Percentiles rank a stretch among this genome's conserved stretches.
Evolutionary conservation across 2,888 invertebrate genomes (phyloP).

Genomic region (Melanargia galathea): DNA sequence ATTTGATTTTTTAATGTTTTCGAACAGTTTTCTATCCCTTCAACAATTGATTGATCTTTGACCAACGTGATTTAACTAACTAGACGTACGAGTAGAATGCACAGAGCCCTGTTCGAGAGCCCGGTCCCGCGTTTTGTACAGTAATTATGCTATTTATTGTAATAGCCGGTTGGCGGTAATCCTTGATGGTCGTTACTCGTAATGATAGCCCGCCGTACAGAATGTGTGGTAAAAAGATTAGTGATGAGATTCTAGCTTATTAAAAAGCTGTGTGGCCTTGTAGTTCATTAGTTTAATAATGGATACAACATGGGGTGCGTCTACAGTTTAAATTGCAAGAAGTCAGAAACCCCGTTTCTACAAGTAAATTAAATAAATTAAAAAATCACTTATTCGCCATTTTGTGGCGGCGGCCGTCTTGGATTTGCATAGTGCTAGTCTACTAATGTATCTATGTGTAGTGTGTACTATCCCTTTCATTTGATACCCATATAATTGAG

Average conservation of each 20-base stretch:
- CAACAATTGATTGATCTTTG: constrained; percentile 43
- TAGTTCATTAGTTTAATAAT: constrained; percentile 7
- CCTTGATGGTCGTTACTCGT: constrained; percentile 53
- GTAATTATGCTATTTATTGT: constrained; percentile 70
- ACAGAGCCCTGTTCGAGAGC: constrained; percentile 56
- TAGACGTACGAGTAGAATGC: constrained; percentile 63
- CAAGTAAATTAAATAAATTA: no score
- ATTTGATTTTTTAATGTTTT: not conserved
- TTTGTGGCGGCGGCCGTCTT: no score
- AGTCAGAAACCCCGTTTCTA: not conserved
- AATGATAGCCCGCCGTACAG: constrained; percentile 51
- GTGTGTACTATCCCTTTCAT: no score
- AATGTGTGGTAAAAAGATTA: constrained; percentile 37
- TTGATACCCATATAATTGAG: no score
- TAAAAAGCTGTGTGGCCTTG: constrained; percentile 9
- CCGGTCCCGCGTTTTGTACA: constrained; percentile 57
- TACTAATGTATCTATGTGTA: no score
- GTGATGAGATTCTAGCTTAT: constrained; percentile 13
- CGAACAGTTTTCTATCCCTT: not conserved
- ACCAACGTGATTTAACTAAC: constrained; percentile 51
- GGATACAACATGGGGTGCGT: not conserved
- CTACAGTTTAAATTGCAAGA: not conserved
- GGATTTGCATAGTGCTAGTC: no score
- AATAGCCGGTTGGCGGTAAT: constrained; percentile 53
- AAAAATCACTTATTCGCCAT: no score